phyloP scores from a whole-genome alignment of 1,140 invertebrate genomes.

The Episyrphus balteatus region DNA sequence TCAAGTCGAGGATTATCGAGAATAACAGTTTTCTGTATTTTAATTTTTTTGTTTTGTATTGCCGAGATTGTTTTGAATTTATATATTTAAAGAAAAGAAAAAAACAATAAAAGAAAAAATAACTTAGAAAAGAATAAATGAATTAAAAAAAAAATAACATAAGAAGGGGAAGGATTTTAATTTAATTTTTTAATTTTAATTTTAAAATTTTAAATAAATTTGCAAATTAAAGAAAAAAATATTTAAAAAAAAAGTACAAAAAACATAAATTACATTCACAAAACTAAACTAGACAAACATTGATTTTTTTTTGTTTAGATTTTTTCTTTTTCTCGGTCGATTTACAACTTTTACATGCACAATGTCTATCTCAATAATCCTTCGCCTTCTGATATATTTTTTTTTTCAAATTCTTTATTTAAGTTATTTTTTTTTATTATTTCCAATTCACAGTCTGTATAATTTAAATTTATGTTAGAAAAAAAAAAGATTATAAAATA shows the following conservation, averaged over 20 bases:
- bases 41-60: not conserved
- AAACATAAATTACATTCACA: not conserved
- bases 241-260: not conserved
- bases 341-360: constrained; percentile 13
- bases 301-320: constrained; percentile 36
- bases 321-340: constrained; percentile 38
- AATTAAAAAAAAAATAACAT: constrained; percentile 15
- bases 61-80: not conserved
- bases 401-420: not conserved
- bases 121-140: constrained; percentile 13
- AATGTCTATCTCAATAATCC: constrained; percentile 9
- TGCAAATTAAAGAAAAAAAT: not conserved
- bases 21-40: constrained; percentile 3
- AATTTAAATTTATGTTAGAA: too few species aligned
- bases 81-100: constrained; percentile 5
- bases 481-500: too few species aligned
- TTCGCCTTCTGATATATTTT: constrained; percentile 8
- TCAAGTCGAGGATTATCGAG: constrained; percentile 8
- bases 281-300: not conserved
- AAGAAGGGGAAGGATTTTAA: constrained; percentile 23
- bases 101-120: constrained; percentile 16
- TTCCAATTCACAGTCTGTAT: not conserved
- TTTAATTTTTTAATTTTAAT: constrained; percentile 6
- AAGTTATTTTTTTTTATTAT: not conserved
- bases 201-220: constrained; percentile 2